A percentile compares a stretch with the other conserved stretches of the same genome.
phyloP scores from a whole-genome alignment of 2,113 vertebrate genomes.

The Mustela lutreola region DNA sequence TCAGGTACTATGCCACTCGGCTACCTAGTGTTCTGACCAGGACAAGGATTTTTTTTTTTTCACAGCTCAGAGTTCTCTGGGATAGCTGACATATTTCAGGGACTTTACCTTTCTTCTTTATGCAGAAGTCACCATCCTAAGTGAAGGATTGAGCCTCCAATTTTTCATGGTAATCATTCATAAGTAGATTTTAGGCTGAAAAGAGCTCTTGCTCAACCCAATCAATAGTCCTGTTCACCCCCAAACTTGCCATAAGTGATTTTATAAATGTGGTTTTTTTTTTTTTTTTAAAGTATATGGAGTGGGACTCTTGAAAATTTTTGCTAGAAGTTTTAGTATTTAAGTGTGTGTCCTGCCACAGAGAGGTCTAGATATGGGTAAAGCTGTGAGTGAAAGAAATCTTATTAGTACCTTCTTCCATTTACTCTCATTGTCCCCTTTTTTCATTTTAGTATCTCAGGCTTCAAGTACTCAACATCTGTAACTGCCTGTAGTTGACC shows the following conservation, averaged over 20 bases:
- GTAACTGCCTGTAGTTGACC: not conserved
- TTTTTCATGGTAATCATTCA: not conserved
- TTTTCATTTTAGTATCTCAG: not conserved
- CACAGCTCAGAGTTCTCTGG: not conserved
- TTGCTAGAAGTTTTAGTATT: not conserved
- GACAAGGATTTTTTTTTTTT: not conserved
- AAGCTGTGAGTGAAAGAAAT: not conserved
- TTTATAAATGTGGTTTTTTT: not conserved
- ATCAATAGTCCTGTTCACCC: not conserved
- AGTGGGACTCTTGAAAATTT: not conserved
- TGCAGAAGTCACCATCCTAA: not conserved
- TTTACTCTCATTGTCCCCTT: not conserved
- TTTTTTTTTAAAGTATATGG: not conserved
- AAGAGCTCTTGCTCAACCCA: not conserved
- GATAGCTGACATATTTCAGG: not conserved
- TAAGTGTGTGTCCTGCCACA: not conserved
- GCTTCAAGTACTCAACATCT: not conserved
- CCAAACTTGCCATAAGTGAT: not conserved
- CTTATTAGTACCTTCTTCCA: not conserved
- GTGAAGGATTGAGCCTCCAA: not conserved
- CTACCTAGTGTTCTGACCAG: not conserved
- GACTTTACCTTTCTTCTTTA: not conserved
- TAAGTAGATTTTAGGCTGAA: not conserved
- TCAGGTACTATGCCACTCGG: rapidly evolving
- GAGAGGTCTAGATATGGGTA: not conserved